Evolutionary conservation across 2,113 vertebrate genomes (phyloP), one percentile per base, ranked within the genome.

Genomic region (Toxostoma redivivum): DNA sequence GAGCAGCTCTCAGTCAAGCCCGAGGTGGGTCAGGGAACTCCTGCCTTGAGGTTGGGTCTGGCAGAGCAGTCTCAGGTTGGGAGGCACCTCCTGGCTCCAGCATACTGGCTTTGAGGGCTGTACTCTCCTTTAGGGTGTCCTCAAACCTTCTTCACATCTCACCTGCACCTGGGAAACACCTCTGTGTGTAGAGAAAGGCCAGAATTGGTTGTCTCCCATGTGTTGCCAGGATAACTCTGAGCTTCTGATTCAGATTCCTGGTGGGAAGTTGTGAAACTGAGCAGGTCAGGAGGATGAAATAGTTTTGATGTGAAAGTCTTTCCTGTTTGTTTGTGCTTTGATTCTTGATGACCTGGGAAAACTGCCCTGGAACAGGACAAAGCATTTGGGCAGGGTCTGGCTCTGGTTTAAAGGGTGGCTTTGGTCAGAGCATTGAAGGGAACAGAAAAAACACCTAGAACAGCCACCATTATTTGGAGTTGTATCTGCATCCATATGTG

Each of bases 401-500:
- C 45, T 72, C 20, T 51, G 11, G 6, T 87, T 79, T 44, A 15
- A n/a, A 50, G 35, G 40, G 27, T 30, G 42, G 30, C 67, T 73
- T 77, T 20, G 53, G 40, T 40, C 44, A 16, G 1, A 79, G 27
- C 15, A 7, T 4, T 25, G 54, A 76, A 65, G 12, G 61, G 31
- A 82, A 33, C 17, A 60, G 38, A 30, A 81, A 48, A 89, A 28
- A 3, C 11, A 61, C 50, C 74, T 38, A 45, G 54, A 80, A 42
- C 62, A 83, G 33, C 44, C 40, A 50, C 1, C 40, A 2, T 18
- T 31, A 27, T 23, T 12, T 73, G 64, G 76, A 65, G n/a, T 72
- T 21, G 2, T 0, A 15, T 0, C 1, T 21, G 25, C 8, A 11
- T 1, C 11, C 27, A 45, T 28, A 51, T 61, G 54, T 33, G 67